Evolutionary conservation across 1,140 invertebrate species (phyloP).

Genomic region (Leguminivora glycinivorella): DNA sequence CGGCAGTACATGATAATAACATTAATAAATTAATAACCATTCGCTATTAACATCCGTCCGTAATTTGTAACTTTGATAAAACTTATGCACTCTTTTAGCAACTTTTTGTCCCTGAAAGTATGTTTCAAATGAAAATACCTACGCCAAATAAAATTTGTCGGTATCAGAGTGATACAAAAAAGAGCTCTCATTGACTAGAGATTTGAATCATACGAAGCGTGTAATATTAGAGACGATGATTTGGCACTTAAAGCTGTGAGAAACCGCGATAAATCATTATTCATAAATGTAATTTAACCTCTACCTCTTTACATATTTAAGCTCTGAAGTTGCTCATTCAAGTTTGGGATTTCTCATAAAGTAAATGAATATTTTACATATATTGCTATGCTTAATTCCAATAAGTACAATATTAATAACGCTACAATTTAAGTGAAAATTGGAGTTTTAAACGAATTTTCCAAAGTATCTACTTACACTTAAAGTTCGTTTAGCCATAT

Average conservation of each 20-base stretch:
- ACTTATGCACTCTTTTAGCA: too few relatives aligned
- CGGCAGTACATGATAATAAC: neutral
- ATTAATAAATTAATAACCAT: too few relatives aligned
- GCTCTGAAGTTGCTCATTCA: neutral
- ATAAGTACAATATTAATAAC: neutral
- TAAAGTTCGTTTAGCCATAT: too few relatives aligned
- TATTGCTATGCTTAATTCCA: neutral
- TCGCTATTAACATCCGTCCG: too few relatives aligned
- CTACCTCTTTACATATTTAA: conserved; percentile 4
- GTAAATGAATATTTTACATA: neutral
- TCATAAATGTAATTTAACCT: neutral
- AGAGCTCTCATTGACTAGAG: neutral
- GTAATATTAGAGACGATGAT: conserved; percentile 8
- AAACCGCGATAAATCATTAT: conserved; percentile 18
- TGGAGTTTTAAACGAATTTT: too few relatives aligned
- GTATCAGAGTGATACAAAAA: too few relatives aligned
- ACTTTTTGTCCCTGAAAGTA: too few relatives aligned
- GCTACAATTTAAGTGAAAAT: neutral
- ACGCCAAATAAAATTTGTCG: neutral
- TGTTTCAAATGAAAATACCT: neutral
- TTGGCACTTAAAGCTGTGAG: conserved; percentile 15
- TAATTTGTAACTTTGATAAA: too few relatives aligned
- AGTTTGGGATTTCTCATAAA: neutral
- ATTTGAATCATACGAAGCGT: neutral
- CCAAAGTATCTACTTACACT: too few relatives aligned